A percentile compares a stretch with the other conserved stretches of the same genome.
Conservation (phyloP, 2,113 vertebrate genomes). For the Panurus biarmicus region DNA sequence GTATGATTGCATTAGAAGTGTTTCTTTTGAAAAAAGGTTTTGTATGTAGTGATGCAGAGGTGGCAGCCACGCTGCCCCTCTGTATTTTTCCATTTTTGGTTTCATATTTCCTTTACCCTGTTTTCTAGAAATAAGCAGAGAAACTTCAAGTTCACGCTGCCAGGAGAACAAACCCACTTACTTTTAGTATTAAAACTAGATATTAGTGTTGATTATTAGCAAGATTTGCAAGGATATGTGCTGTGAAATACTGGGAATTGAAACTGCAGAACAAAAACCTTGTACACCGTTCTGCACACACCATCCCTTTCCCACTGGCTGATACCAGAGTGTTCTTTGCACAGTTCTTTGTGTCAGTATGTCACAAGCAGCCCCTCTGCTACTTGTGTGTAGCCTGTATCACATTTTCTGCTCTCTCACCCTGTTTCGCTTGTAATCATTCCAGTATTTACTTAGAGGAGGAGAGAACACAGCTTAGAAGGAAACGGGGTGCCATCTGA, state of each 20-base stretch:
- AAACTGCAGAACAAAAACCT: neutral
- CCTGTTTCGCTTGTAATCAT: conserved; percentile 25
- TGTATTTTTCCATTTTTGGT: conserved; percentile 20
- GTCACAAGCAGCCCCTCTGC: neutral
- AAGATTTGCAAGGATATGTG: neutral
- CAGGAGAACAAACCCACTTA: neutral
- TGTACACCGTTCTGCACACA: rapidly evolving
- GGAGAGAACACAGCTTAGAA: conserved; percentile 19
- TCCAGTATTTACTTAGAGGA: conserved; percentile 42
- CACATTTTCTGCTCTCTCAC: neutral
- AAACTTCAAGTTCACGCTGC: conserved; percentile 20
- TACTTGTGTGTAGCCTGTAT: neutral
- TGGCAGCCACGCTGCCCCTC: neutral
- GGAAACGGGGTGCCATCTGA: neutral
- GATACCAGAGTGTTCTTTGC: neutral
- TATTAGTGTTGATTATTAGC: neutral
- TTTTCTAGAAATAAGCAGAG: conserved; percentile 39
- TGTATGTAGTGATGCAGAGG: conserved; percentile 24
- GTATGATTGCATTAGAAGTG: neutral
- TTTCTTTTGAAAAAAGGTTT: neutral
- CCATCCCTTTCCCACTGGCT: neutral
- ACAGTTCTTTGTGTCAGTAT: neutral
- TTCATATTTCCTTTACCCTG: conserved; percentile 5
- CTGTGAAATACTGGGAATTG: neutral
- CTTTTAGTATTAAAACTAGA: neutral